phyloP scores from a whole-genome alignment of 1,140 invertebrate species.

The Ctenoplectra terminalis region DNA sequence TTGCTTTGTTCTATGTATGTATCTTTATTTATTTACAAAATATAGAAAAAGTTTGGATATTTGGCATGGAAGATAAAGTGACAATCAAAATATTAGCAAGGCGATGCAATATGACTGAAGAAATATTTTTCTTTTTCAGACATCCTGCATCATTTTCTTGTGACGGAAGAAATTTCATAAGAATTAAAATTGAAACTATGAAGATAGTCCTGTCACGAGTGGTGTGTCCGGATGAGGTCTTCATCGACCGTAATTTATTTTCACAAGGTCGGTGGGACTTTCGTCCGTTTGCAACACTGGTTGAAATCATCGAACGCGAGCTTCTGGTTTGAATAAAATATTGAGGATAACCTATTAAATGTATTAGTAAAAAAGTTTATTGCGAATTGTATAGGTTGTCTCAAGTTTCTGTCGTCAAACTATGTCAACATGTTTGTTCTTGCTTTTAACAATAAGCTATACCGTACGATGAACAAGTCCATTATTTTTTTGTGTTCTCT shows the following conservation, averaged over 20 bases:
- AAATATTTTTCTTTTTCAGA: not conserved
- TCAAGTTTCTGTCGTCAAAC: no score
- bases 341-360: not conserved
- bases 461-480: no score
- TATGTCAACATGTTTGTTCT: no score
- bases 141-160: not conserved
- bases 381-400: not conserved
- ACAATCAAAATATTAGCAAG: no score
- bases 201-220: conserved; percentile 24
- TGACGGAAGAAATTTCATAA: not conserved
- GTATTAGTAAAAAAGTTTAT: not conserved
- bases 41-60: no score
- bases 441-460: no score
- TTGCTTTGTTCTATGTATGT: no score
- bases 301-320: conserved; percentile 16
- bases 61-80: no score
- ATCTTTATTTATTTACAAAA: no score
- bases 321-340: not conserved
- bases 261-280: conserved; percentile 87
- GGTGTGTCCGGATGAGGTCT: conserved; percentile 86
- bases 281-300: conserved; percentile 88
- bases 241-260: conserved; percentile 82
- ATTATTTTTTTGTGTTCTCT: no score
- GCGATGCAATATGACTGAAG: not conserved
- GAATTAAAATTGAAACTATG: not conserved